Percentiles rank a stretch among this genome's conserved stretches.
phyloP scores from a whole-genome alignment of 2,888 invertebrate species.

The Pinctada fucata region DNA sequence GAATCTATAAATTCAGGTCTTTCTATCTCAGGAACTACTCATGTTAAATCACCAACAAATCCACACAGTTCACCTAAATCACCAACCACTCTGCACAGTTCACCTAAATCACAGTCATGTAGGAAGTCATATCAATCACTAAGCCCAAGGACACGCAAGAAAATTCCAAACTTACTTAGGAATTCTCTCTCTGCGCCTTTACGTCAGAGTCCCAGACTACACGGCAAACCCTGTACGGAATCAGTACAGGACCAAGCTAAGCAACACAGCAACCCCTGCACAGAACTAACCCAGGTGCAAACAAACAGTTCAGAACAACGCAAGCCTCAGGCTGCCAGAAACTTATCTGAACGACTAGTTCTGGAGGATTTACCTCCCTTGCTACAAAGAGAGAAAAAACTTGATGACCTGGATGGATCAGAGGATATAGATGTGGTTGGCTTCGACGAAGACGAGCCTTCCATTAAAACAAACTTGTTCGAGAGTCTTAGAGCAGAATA shows the following conservation, averaged over 20 bases:
- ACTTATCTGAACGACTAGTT: slow-evolving; percentile 16
- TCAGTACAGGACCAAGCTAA: slow-evolving; percentile 25
- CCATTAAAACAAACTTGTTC: slow-evolving; percentile 22
- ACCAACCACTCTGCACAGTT: neutral
- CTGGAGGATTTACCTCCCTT: slow-evolving; percentile 1
- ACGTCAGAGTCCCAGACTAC: slow-evolving; percentile 56
- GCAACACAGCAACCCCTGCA: slow-evolving; percentile 26
- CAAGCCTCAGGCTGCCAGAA: slow-evolving; percentile 32
- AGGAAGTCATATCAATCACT: neutral
- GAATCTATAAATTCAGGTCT: slow-evolving; percentile 23
- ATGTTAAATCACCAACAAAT: too few relatives aligned
- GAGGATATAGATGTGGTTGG: slow-evolving; percentile 24
- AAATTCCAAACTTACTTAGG: neutral
- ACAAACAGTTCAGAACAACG: neutral
- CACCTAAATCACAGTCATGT: neutral
- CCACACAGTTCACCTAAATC: neutral
- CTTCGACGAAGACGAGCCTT: slow-evolving; percentile 7
- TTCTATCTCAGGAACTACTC: slow-evolving; percentile 4
- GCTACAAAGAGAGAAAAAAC: slow-evolving; percentile 4
- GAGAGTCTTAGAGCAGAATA: slow-evolving; percentile 13
- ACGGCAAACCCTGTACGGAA: slow-evolving; percentile 8
- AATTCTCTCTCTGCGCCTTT: slow-evolving; percentile 12
- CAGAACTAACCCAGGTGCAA: neutral
- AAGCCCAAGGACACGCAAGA: slow-evolving; percentile 14
- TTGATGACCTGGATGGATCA: neutral